A percentile compares a stretch with the other conserved stretches of the same genome.
Conservation (phyloP, 2,113 vertebrate genomes). For the Phocoena sinus region DNA sequence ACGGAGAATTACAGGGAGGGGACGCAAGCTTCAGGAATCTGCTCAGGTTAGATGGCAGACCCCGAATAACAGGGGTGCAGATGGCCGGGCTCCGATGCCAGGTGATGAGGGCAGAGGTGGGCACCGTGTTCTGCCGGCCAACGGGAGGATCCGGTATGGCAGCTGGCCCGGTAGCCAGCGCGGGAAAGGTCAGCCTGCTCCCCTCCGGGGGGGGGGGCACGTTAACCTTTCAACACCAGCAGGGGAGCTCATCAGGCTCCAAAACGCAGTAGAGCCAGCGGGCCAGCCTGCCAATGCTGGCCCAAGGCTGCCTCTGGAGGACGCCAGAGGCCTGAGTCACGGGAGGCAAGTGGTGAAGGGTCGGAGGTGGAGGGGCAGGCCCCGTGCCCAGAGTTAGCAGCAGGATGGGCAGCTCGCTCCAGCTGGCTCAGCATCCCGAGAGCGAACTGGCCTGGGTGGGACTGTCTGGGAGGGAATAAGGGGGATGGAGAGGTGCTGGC, state of each 20-base stretch:
- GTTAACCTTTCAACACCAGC: background rate
- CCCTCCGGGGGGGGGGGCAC: fast-evolving
- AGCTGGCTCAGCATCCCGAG: background rate
- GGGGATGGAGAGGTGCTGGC: background rate
- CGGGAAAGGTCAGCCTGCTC: background rate
- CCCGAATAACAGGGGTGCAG: background rate
- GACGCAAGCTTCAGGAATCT: background rate
- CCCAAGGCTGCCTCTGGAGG: background rate
- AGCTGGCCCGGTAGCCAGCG: constrained; percentile 2
- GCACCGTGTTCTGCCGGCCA: background rate
- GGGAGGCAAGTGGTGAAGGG: background rate
- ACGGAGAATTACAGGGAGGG: background rate
- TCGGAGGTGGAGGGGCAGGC: background rate
- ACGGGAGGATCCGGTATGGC: background rate
- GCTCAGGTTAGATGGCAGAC: background rate
- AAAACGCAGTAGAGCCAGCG: background rate
- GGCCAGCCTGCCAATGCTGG: background rate
- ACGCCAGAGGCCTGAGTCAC: background rate
- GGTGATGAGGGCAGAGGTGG: background rate
- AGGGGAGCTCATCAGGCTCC: background rate
- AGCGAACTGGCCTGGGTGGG: background rate
- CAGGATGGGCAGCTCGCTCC: background rate
- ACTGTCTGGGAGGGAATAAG: background rate
- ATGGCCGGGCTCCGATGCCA: background rate
- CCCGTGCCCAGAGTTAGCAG: background rate